Percentiles rank a stretch among this genome's conserved stretches.
Conservation (phyloP, 2,113 vertebrate genomes). For the Oenanthe melanoleuca region DNA sequence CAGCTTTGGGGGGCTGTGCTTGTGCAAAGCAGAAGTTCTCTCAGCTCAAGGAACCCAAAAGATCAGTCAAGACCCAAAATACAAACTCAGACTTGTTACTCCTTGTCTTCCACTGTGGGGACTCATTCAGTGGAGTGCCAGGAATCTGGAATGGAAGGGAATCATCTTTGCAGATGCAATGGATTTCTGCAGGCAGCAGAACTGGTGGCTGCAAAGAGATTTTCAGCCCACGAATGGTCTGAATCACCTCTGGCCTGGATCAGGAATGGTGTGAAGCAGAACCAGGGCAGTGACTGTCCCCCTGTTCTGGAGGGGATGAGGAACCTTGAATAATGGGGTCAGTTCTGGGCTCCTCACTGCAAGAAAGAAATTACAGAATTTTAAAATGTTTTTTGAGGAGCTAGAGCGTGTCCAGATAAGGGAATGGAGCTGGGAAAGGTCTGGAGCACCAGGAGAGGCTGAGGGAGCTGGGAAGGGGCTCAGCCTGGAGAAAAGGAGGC, state of each 20-base stretch:
- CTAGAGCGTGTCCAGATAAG: fast-evolving
- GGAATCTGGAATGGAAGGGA: neutral
- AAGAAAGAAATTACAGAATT: neutral
- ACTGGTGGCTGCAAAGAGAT: neutral
- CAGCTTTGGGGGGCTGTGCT: neutral
- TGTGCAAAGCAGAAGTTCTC: neutral
- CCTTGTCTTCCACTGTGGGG: neutral
- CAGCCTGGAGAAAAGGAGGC: neutral
- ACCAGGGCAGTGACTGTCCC: neutral
- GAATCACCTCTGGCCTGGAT: neutral
- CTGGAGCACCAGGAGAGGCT: fast-evolving
- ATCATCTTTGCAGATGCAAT: neutral
- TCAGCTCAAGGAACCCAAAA: neutral
- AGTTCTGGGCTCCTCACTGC: neutral
- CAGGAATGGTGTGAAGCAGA: neutral
- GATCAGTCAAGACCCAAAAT: neutral
- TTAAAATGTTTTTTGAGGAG: neutral
- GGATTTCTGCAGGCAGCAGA: neutral
- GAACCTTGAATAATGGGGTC: neutral
- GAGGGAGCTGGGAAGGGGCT: neutral
- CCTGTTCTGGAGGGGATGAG: neutral
- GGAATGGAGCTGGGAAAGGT: fast-evolving
- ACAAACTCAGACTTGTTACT: neutral
- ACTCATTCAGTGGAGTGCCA: neutral
- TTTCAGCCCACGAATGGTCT: neutral